Base-by-base conservation (phyloP, 1,140 invertebrate species). In the Leguminivora glycinivorella region DNA sequence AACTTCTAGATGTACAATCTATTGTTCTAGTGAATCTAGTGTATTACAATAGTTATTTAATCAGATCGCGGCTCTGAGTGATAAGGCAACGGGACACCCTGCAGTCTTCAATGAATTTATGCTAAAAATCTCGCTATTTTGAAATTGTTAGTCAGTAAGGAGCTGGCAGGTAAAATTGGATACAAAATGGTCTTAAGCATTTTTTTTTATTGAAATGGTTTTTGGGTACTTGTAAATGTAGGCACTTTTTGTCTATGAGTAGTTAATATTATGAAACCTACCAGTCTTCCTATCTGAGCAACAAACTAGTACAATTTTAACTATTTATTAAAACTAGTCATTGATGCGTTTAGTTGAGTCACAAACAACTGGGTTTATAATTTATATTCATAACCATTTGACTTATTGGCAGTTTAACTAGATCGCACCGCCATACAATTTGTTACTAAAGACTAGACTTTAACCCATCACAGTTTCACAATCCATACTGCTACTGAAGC, bases 41-140 rank as follows among this genome's bases (percentile, higher is more conserved):
- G 19, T 52, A 22, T 52, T 52, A 52, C 47, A 38, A n/a, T 60
- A 4, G 31, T 63, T 63, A 63, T 63, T 31, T 31, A 22, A 63
- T 31, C 29, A 34, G 29, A 29, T 63, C 22, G 43, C 43, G 67
- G 63, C 66, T 70, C 69, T 68, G 75, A 72, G 26, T 34, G 58
- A 19, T 78, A 78, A 78, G 74, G 76, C 74, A 78, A 71, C 31
- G 56, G 24, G 60, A 47, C 56, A 76, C 74, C 76, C 70, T 72
- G 74, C 76, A 78, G 74, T 75, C 74, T 75, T 75, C 70, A 70
- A 19, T 68, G 29, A 56, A 52, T 67, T 71, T 67, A 29, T 56
- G 14, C 19, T 60, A 56, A 26, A 26, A 60, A 17, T 29, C 26
- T 31, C 25, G 0, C 22, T 22, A 52, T 10, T 52, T 52, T 22